phyloP scores from a whole-genome alignment of 2,113 vertebrate species.

The Etheostoma spectabile region DNA sequence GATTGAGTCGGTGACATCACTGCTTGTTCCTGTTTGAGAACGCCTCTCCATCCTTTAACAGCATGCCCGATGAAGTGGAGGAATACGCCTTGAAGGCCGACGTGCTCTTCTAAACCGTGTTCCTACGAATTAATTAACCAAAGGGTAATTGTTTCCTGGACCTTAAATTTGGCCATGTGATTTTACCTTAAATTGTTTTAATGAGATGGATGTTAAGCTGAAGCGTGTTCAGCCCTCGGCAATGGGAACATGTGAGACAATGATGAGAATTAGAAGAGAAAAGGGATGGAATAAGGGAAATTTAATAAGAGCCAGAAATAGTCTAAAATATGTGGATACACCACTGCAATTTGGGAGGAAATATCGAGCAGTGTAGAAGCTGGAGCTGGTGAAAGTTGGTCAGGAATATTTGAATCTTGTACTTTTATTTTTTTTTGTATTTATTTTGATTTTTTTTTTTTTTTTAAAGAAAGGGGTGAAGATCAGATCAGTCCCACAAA shows the following conservation, averaged over 20 bases:
- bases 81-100: conserved; percentile 2
- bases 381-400: not conserved
- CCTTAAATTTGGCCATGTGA: conserved; percentile 35
- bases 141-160: conserved; percentile 54
- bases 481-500: not conserved
- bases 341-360: not conserved
- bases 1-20: not conserved
- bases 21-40: not conserved
- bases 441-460: not conserved
- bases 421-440: not conserved
- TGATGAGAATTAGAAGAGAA: conserved; percentile 9
- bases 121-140: conserved; percentile 49
- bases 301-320: conserved; percentile 9
- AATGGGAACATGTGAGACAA: not conserved
- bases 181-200: conserved; percentile 54
- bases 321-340: not conserved
- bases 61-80: not conserved
- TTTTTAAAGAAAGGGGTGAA: too few species aligned
- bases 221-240: not conserved
- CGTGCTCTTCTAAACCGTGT: not conserved
- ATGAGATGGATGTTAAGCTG: conserved; percentile 38
- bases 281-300: not conserved
- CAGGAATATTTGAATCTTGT: not conserved
- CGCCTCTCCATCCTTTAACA: not conserved
- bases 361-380: not conserved